Evolutionary conservation across 2,888 invertebrate genomes (phyloP).

Genomic region (Megastigmus dorsalis): DNA sequence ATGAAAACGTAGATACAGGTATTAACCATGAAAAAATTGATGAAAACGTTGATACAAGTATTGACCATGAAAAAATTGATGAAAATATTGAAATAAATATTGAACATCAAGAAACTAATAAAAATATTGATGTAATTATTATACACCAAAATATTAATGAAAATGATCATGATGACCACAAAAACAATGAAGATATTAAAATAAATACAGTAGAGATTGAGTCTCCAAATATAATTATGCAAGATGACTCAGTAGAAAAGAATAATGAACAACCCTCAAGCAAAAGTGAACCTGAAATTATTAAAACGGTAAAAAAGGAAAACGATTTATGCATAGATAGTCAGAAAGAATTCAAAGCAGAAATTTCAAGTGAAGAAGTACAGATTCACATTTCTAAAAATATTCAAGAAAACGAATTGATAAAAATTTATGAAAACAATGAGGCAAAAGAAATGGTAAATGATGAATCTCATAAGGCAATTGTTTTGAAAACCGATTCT

Average conservation of each 20-base stretch:
- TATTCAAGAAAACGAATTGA: neutral
- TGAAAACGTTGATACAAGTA: neutral
- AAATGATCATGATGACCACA: too few species aligned
- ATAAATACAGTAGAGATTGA: neutral
- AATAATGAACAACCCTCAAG: neutral
- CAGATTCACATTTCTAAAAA: neutral
- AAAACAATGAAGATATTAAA: neutral
- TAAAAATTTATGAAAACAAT: neutral
- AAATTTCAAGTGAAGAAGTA: neutral
- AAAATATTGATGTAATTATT: neutral
- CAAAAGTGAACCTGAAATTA: neutral
- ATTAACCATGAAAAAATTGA: neutral
- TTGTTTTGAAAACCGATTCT: neutral
- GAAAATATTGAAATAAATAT: slow-evolving; percentile 9
- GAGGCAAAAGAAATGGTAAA: neutral
- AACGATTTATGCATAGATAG: neutral
- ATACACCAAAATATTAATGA: too few species aligned
- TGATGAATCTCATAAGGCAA: neutral
- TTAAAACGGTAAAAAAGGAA: neutral
- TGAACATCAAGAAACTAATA: neutral
- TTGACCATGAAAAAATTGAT: neutral
- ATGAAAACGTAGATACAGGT: too few species aligned
- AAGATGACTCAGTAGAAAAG: too few species aligned
- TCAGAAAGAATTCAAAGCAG: neutral
- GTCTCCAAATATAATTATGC: neutral